Evolutionary conservation across 2,888 invertebrate species (phyloP).

Genomic region (Pollenia griseotomentosa): DNA sequence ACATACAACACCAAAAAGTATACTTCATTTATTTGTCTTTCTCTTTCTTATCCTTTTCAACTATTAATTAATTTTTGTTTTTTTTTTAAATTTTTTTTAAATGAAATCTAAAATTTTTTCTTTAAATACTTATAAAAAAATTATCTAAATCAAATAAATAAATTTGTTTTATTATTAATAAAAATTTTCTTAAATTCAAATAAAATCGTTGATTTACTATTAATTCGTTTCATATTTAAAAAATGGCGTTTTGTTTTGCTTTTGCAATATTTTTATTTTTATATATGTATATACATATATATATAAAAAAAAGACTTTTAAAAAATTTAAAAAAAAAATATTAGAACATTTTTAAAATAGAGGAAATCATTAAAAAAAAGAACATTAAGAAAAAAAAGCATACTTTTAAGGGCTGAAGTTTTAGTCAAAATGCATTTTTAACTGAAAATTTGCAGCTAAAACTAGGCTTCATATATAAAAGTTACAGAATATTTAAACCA

Average conservation of each 20-base stretch:
- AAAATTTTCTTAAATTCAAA: constrained; percentile 60
- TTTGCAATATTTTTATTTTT: not conserved
- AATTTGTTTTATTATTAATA: not conserved
- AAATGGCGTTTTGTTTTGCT: constrained; percentile 56
- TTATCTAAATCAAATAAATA: constrained; percentile 56
- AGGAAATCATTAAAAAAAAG: too few species aligned
- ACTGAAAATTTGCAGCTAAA: too few species aligned
- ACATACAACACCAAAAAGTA: too few species aligned
- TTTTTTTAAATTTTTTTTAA: constrained; percentile 3
- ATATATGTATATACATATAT: not conserved
- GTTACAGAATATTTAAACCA: too few species aligned
- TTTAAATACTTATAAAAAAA: constrained; percentile 59
- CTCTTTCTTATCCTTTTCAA: not conserved
- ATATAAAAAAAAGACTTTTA: constrained; percentile 8
- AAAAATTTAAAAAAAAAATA: not conserved
- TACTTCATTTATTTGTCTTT: too few species aligned
- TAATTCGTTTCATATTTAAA: constrained; percentile 63
- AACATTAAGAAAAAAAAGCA: not conserved
- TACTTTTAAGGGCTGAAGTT: not conserved
- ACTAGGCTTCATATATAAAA: too few species aligned
- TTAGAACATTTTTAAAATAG: not conserved
- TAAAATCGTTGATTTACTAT: constrained; percentile 72
- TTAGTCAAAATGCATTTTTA: too few species aligned
- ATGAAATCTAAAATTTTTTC: constrained; percentile 1
- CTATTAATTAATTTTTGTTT: not conserved